A percentile compares a stretch with the other conserved stretches of the same genome.
phyloP scores from a whole-genome alignment of 2,797 vertebrate genomes.

The Macropus fuliginosus region DNA sequence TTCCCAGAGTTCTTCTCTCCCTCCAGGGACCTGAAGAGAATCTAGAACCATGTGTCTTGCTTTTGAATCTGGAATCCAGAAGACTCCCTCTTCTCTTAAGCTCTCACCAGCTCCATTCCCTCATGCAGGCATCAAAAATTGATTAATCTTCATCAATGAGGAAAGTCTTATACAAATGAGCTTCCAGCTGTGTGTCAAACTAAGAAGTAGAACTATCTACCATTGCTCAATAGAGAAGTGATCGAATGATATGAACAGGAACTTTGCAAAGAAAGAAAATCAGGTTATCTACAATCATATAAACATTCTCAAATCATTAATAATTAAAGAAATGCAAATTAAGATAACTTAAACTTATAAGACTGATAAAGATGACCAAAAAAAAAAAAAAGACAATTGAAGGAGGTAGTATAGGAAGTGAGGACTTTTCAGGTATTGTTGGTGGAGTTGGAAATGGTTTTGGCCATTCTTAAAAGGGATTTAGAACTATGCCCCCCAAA shows the following conservation, averaged over 20 bases:
- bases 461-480: neutral
- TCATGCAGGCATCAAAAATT: neutral
- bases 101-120: neutral
- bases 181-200: neutral
- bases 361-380: neutral
- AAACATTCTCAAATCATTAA: neutral
- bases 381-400: neutral
- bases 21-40: neutral
- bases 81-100: neutral
- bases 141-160: neutral
- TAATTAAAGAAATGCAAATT: neutral
- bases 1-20: neutral
- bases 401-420: neutral
- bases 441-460: neutral
- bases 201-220: neutral
- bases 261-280: neutral
- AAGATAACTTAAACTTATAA: neutral
- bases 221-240: neutral
- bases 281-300: neutral
- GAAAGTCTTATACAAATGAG: neutral
- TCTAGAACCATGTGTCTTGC: neutral
- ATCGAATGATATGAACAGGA: neutral
- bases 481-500: neutral
- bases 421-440: neutral
- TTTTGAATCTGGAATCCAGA: neutral